These are phyloP conservation scores for Uloborus plumipes DNA, from an alignment of 2,888 invertebrate species.

Conservation along the genomic window DNA sequence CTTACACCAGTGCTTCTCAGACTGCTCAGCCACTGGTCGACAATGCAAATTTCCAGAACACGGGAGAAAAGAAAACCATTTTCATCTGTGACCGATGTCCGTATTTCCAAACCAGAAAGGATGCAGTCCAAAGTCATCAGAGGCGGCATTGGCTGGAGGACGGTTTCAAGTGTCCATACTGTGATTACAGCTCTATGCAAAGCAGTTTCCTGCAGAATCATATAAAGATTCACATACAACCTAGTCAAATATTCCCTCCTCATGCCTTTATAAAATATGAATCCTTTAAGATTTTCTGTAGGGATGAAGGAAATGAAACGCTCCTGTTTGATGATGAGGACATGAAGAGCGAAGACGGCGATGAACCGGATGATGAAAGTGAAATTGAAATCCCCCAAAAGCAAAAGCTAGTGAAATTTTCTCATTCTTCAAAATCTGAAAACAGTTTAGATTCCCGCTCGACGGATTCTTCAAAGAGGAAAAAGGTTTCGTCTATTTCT, in stretches of 20 bases:
- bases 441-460: background rate
- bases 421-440: background rate
- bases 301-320: conserved; percentile 17
- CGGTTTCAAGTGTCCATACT: conserved; percentile 82
- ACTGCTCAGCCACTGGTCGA: conserved; percentile 14
- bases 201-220: conserved; percentile 84
- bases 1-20: background rate
- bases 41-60: conserved; percentile 71
- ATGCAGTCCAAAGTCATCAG: conserved; percentile 82
- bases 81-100: conserved; percentile 85
- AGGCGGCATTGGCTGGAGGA: conserved; percentile 80
- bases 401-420: background rate
- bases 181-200: conserved; percentile 84
- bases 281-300: conserved; percentile 49
- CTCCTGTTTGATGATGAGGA: conserved; percentile 51
- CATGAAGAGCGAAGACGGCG: background rate
- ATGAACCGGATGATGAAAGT: background rate
- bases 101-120: conserved; percentile 81
- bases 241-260: conserved; percentile 40
- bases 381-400: background rate
- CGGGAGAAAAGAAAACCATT: conserved; percentile 75
- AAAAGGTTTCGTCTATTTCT: conserved; percentile 7
- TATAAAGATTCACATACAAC: conserved; percentile 81
- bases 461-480: background rate
- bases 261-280: conserved; percentile 58